A percentile compares a stretch with the other conserved stretches of the same genome.
Conservation (phyloP, 2,113 vertebrate genomes). For the Aplodontia rufa region DNA sequence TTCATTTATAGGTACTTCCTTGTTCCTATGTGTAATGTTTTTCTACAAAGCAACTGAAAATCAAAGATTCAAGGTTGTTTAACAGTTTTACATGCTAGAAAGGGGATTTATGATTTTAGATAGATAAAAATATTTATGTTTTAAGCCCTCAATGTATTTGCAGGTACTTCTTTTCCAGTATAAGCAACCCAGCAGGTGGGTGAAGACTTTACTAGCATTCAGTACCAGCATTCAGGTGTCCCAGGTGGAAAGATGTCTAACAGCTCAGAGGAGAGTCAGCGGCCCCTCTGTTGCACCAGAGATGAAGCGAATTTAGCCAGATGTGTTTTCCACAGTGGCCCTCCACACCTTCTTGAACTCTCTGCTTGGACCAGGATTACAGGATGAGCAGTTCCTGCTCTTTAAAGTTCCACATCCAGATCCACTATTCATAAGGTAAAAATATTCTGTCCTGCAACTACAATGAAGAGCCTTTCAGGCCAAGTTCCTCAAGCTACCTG, state of each 20-base stretch:
- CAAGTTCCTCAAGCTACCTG: background rate
- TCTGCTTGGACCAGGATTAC: background rate
- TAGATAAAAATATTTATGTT: conserved; percentile 4
- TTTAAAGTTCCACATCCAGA: background rate
- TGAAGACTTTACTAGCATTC: background rate
- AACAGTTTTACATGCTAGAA: background rate
- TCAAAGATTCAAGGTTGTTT: background rate
- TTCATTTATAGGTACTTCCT: background rate
- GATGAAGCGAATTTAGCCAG: background rate
- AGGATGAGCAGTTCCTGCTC: background rate
- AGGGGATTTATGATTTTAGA: background rate
- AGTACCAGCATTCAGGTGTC: background rate
- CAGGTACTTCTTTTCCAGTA: background rate
- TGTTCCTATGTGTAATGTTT: background rate
- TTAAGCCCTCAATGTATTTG: background rate
- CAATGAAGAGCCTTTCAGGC: background rate
- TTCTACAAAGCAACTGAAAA: conserved; percentile 42
- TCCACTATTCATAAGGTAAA: background rate
- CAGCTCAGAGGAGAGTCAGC: background rate
- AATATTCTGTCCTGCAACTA: background rate
- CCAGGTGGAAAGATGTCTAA: background rate
- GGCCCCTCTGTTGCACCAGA: background rate
- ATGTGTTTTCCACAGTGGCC: background rate
- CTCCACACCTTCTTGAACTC: background rate
- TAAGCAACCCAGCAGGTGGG: background rate